Conservation (phyloP, 2,888 invertebrate genomes). For the Hypomecis punctinalis region DNA sequence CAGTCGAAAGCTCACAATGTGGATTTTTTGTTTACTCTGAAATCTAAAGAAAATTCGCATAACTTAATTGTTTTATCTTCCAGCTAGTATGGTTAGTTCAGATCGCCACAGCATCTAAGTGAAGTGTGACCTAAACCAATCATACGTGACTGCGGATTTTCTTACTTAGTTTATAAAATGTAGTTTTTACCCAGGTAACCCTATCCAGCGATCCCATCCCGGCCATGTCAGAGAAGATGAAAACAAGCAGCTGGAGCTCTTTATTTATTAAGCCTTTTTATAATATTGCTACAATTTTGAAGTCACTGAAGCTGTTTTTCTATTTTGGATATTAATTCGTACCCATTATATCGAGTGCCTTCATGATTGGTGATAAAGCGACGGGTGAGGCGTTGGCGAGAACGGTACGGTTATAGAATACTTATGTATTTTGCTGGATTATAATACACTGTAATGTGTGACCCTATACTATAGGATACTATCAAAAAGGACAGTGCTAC, state of each 20-base stretch:
- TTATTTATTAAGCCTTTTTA: constrained; percentile 35
- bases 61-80: constrained; percentile 36
- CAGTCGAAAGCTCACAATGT: constrained; percentile 79
- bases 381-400: background rate
- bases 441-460: no score
- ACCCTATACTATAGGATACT: no score
- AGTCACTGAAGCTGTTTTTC: constrained; percentile 6
- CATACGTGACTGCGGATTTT: constrained; percentile 61
- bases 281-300: constrained; percentile 29
- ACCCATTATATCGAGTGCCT: constrained; percentile 7
- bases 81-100: constrained; percentile 48
- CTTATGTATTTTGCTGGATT: no score
- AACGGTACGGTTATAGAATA: background rate
- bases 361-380: constrained; percentile 23
- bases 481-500: no score
- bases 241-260: constrained; percentile 83
- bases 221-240: constrained; percentile 78
- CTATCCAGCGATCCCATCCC: constrained; percentile 82
- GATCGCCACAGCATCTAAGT: constrained; percentile 21
- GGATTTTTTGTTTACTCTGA: constrained; percentile 55
- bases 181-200: constrained; percentile 79
- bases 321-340: no score
- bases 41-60: constrained; percentile 65
- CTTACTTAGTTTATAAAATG: constrained; percentile 62
- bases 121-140: constrained; percentile 42